Base-by-base conservation (phyloP, 2,888 invertebrate species). In the Eilema depressum region DNA sequence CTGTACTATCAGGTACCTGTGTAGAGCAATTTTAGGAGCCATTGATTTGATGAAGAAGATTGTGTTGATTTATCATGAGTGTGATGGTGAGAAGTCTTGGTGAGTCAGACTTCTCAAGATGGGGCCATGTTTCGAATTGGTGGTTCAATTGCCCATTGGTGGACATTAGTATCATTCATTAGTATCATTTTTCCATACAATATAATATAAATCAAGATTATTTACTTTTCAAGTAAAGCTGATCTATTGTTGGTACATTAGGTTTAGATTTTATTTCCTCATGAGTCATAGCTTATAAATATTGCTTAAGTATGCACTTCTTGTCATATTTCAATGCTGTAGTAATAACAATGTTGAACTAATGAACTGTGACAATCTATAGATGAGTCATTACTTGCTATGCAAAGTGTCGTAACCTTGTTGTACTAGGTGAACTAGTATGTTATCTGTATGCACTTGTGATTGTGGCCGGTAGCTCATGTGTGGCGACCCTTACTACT, bases 311-410 rank as follows among this genome's bases (percentile, higher is more conserved):
- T 41, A 47, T 26, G 56, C 30, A 28, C 33, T 62, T 69, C 33
- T 62, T 69, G 26, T 68, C 41, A 57, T 41, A 63, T n/a, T 68
- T 30, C 66, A n/a, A 41, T 63, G 8, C 11, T 59, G 5, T n/a
- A 28, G 7, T 53, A 30, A 23, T 12, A 53, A 56, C 26, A 41
- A 30, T 37, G 7, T 28, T 70, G 61, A 57, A 63, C 68, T 62
- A 53, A 33, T 69, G 56, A 69, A 64, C 71, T 62, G 14, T 17
- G 14, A 23, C 57, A 65, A 60, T 53, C 61, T 26, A 25, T 30
- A 3, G 14, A 25, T 33, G 57, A 57, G n/a, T 33, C 53, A 47
- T 47, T 47, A 53, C 53, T 53, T 53, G n/a, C 20, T 47, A 47
- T 20, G 47, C 47, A 47, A 47, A 20, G 47, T 20, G 47, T 20